Evolutionary conservation across 2,888 invertebrate genomes (phyloP), one percentile per base, ranked within the genome.

Genomic region (Athrips mouffetella): DNA sequence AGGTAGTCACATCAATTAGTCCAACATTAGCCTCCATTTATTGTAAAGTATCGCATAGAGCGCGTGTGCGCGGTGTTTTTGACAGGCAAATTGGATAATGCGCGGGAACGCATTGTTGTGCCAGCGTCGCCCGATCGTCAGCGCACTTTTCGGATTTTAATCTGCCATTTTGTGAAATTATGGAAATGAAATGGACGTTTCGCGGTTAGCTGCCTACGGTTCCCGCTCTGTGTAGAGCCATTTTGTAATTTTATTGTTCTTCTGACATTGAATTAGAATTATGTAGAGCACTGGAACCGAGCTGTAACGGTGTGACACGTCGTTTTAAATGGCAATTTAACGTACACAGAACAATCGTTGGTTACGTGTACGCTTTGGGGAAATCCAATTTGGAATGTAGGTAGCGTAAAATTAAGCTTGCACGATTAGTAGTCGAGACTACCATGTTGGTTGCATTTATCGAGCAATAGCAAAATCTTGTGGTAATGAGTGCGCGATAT

Each of bases 81-180:
- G 87, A 88, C 86, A 80, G 75, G 74, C 67, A 85, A 88, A 88
- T 83, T 87, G 79, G 77, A 80, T 82, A 83, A 86, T 82, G 67
- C 69, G 67, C 76, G 78, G 78, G 78, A 81, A 76, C 67, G 63
- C 71, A 86, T 88, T 87, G 86, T 86, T 77, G 76, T 77, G 80
- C 68, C 73, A 67, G 60, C 64, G 68, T 63, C 64, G 65, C 45
- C 61, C 66, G 71, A 77, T 82, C 85, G 85, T 85, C 85, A 80
- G 73, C 70, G 72, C 62, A 68, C 71, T 78, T 80, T 83, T 82
- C 72, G 74, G 79, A 80, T 80, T 83, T 77, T 80, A 80, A 83
- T 83, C 77, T 75, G 75, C 71, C 74, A 81, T 84, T 81, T 85
- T 81, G 78, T 82, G 76, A 80, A 78, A 84, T 85, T 84, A 85